These are phyloP conservation scores for Eretmocerus hayati DNA, from an alignment of 2,888 invertebrate species.

Conservation along the genomic window DNA sequence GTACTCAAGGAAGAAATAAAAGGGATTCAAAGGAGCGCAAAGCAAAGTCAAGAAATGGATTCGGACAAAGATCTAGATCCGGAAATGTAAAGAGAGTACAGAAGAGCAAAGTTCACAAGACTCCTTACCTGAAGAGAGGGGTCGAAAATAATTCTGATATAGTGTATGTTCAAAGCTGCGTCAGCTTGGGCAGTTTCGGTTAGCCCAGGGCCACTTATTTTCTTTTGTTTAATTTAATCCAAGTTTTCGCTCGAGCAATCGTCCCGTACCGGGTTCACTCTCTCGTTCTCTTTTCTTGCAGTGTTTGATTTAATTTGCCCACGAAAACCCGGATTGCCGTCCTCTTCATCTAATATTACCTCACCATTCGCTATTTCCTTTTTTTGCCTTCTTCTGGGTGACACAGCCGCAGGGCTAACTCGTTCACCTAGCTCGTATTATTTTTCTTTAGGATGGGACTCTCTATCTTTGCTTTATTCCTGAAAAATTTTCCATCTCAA, in stretches of 20 bases:
- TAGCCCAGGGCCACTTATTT: conserved; percentile 7
- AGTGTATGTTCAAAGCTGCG: conserved; percentile 6
- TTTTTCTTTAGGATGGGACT: too few species aligned
- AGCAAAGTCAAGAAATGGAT: too few species aligned
- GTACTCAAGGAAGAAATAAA: too few species aligned
- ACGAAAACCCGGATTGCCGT: too few species aligned
- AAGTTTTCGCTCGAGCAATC: neutral
- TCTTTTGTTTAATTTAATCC: conserved; percentile 20
- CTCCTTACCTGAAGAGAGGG: neutral
- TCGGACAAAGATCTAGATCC: too few species aligned
- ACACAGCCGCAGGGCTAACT: too few species aligned
- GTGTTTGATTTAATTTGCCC: conserved; percentile 17
- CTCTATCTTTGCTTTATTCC: too few species aligned
- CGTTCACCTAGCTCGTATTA: too few species aligned
- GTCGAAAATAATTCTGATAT: conserved; percentile 15
- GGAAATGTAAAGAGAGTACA: too few species aligned
- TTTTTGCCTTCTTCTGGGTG: neutral
- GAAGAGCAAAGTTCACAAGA: too few species aligned
- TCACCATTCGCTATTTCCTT: neutral
- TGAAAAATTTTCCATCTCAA: too few species aligned
- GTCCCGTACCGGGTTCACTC: neutral
- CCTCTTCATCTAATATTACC: conserved; percentile 4
- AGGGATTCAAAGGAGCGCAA: too few species aligned
- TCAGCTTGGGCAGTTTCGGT: conserved; percentile 15
- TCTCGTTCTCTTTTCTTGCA: neutral